Conservation (phyloP, 2,888 invertebrate species). For the Schizotus pectinicornis region DNA sequence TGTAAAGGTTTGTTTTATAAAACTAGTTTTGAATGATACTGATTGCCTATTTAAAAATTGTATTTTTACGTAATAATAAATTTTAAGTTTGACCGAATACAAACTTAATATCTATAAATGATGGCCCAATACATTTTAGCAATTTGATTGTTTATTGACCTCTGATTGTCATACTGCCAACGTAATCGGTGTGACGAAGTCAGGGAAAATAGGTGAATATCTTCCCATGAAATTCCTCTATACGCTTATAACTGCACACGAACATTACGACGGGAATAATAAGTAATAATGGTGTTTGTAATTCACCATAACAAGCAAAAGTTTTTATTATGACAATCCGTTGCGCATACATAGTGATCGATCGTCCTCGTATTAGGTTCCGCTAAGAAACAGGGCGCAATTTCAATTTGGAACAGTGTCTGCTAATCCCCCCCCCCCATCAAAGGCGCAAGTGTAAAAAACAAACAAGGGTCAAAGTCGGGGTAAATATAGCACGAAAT, state of each 20-base stretch:
- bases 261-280: constrained; percentile 45
- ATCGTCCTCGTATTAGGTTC: constrained; percentile 9
- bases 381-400: constrained; percentile 33
- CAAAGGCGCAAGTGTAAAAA: constrained; percentile 59
- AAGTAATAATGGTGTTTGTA: constrained; percentile 47
- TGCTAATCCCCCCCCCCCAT: constrained; percentile 54
- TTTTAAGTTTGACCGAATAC: too few species aligned
- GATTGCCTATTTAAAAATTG: too few species aligned
- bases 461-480: constrained; percentile 56
- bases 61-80: too few species aligned
- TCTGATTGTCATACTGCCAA: too few species aligned
- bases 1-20: too few species aligned
- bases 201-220: constrained; percentile 20
- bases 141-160: too few species aligned
- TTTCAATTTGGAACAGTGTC: constrained; percentile 45
- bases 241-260: constrained; percentile 51
- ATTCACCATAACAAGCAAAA: constrained; percentile 46
- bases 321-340: constrained; percentile 46
- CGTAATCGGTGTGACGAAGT: too few species aligned
- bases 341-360: constrained; percentile 41
- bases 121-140: too few species aligned
- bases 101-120: too few species aligned
- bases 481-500: constrained; percentile 57
- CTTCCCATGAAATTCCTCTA: constrained; percentile 50
- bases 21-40: too few species aligned